phyloP scores from a whole-genome alignment of 1,140 invertebrate species.

The Aculops lycopersici region DNA sequence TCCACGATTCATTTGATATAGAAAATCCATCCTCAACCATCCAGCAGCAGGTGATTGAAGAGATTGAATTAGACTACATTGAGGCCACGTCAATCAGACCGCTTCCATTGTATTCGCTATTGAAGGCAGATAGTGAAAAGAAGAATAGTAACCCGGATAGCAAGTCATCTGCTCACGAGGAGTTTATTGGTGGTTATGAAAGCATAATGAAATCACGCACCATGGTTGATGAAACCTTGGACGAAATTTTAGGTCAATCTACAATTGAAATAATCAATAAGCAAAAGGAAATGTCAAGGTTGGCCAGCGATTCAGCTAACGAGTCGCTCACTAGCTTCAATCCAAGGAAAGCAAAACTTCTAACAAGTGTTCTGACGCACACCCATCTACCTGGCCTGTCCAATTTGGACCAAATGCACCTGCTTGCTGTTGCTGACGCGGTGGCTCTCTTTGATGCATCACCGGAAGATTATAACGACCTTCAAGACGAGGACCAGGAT shows the following conservation, averaged over 20 bases:
- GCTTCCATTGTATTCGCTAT: slow-evolving; percentile 66
- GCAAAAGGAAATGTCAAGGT: neutral
- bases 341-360: slow-evolving; percentile 35
- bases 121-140: slow-evolving; percentile 63
- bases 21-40: slow-evolving; percentile 1
- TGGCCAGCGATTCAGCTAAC: neutral
- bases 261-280: slow-evolving; percentile 9
- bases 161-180: neutral
- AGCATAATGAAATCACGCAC: neutral
- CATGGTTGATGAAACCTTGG: slow-evolving; percentile 37
- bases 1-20: slow-evolving; percentile 22
- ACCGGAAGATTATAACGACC: neutral
- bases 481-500: neutral
- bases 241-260: slow-evolving; percentile 22
- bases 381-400: slow-evolving; percentile 82
- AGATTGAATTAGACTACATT: slow-evolving; percentile 63
- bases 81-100: slow-evolving; percentile 86
- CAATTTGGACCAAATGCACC: slow-evolving; percentile 93
- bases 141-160: neutral
- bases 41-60: slow-evolving; percentile 25
- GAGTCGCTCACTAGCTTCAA: slow-evolving; percentile 39
- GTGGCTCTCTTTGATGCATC: slow-evolving; percentile 34
- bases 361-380: slow-evolving; percentile 44
- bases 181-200: slow-evolving; percentile 13
- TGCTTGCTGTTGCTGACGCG: slow-evolving; percentile 81